Percentiles rank a stretch among this genome's conserved stretches.
Evolutionary conservation across 2,113 vertebrate species (phyloP).

Genomic region (Hyperoodon ampullatus): DNA sequence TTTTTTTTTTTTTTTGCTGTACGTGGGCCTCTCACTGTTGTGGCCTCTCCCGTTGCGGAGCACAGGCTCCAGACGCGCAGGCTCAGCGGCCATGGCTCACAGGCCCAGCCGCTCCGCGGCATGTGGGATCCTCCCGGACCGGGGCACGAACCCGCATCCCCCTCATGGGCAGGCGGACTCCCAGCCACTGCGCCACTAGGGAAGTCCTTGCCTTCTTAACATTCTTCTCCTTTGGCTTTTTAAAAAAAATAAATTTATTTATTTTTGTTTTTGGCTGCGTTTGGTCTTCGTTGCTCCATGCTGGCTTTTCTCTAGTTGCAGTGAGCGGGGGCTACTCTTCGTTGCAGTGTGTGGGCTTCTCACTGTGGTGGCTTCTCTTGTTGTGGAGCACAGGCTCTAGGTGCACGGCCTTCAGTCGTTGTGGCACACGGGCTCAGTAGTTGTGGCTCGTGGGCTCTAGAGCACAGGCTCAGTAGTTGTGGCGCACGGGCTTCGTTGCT

Average conservation of each 20-base stretch:
- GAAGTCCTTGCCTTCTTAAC: neutral
- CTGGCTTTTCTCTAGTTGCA: neutral
- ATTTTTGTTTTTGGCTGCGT: neutral
- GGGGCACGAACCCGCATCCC: too few relatives aligned
- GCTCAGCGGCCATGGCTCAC: too few relatives aligned
- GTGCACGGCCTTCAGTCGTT: neutral
- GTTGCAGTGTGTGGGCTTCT: accelerated
- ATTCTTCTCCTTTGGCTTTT: neutral
- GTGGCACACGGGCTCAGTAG: neutral
- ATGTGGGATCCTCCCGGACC: too few relatives aligned
- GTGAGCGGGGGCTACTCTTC: neutral
- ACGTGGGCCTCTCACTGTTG: too few relatives aligned
- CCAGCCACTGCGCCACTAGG: too few relatives aligned
- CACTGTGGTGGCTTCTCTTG: neutral
- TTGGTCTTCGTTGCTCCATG: neutral
- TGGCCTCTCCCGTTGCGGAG: too few relatives aligned
- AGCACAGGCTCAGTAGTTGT: neutral
- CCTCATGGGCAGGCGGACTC: too few relatives aligned
- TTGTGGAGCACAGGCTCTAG: neutral
- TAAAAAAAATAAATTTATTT: neutral
- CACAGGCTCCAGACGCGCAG: too few relatives aligned
- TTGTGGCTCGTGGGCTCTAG: neutral
- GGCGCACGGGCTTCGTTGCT: neutral
- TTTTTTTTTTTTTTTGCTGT: neutral
- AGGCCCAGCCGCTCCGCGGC: too few relatives aligned